Conservation (phyloP, 2,888 invertebrate species). For the Calameuta filiformis region DNA sequence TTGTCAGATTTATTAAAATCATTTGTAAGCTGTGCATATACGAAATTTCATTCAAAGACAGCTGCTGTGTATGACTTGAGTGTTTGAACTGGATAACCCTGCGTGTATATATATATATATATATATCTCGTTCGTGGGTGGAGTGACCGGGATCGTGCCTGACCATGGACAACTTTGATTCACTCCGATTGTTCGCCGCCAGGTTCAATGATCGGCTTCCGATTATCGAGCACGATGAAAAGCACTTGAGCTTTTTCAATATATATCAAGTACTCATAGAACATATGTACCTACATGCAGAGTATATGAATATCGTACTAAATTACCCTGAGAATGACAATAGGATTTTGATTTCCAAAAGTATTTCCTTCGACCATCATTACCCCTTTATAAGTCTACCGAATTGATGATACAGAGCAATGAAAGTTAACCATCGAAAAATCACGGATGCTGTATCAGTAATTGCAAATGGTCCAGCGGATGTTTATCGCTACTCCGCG, state of each 20-base stretch:
- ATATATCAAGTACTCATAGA: not conserved
- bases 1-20: not conserved
- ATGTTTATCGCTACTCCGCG: not conserved
- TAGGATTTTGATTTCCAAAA: not conserved
- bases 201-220: constrained; percentile 52
- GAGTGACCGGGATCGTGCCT: constrained; percentile 53
- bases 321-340: not conserved
- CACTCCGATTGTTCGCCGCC: constrained; percentile 53
- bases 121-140: constrained; percentile 50
- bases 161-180: constrained; percentile 64
- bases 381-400: not conserved
- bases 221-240: not conserved
- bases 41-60: not conserved
- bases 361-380: not conserved
- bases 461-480: not conserved
- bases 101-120: not conserved
- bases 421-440: not conserved
- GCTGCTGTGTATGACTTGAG: not conserved
- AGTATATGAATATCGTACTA: not conserved
- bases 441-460: not conserved
- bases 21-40: not conserved
- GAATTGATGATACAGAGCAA: not conserved
- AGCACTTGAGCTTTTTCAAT: not conserved
- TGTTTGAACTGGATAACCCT: not conserved
- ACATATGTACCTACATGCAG: not conserved